Conservation (phyloP, 2,888 invertebrate genomes). For the Thereva unica region DNA sequence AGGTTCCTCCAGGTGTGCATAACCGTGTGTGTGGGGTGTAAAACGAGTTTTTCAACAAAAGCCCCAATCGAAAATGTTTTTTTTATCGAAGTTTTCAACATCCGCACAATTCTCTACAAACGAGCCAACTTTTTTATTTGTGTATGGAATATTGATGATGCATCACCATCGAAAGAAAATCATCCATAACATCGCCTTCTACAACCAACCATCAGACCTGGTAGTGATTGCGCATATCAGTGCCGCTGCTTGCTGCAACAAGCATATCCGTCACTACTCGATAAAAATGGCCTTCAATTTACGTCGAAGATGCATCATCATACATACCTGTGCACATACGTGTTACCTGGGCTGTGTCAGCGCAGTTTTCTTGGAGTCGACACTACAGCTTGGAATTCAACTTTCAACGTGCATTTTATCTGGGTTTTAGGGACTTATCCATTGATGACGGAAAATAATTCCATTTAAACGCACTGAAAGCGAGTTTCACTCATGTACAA, state of each 20-base stretch:
- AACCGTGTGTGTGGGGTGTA: slow-evolving; percentile 14
- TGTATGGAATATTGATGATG: slow-evolving; percentile 15
- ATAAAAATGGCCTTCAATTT: too few species aligned
- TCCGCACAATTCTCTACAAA: slow-evolving; percentile 13
- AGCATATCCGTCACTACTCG: too few species aligned
- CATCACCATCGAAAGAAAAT: slow-evolving; percentile 9
- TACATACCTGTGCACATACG: too few species aligned
- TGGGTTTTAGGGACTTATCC: slow-evolving; percentile 41
- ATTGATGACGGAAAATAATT: slow-evolving; percentile 32
- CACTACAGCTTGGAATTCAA: slow-evolving; percentile 35
- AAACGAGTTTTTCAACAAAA: slow-evolving; percentile 32
- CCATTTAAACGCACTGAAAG: slow-evolving; percentile 24
- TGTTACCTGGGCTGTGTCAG: too few species aligned
- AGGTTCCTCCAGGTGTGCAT: neutral
- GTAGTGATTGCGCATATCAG: too few species aligned
- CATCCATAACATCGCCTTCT: neutral
- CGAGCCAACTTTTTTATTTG: neutral
- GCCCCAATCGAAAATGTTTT: slow-evolving; percentile 9
- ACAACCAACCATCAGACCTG: too few species aligned
- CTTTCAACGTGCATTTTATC: slow-evolving; percentile 37
- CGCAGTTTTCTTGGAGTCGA: slow-evolving; percentile 17
- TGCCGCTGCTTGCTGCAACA: too few species aligned
- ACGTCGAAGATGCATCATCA: too few species aligned
- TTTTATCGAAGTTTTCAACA: slow-evolving; percentile 22
- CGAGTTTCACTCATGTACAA: slow-evolving; percentile 13